These are phyloP conservation scores for Morone saxatilis DNA, from an alignment of 2,113 vertebrate genomes.

Conservation along the genomic window DNA sequence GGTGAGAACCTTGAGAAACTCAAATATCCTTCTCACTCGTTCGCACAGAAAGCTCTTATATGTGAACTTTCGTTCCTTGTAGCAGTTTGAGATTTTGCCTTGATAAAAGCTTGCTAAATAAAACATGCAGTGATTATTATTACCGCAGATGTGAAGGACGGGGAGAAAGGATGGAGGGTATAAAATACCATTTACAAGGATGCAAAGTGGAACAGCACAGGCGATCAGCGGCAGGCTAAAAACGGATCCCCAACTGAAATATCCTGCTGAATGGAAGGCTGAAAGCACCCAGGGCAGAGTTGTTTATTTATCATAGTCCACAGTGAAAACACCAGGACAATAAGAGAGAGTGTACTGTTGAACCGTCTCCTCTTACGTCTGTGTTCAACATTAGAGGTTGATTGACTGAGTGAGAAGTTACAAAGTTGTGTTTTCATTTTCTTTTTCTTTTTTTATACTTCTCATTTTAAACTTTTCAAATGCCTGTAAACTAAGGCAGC, in stretches of 20 bases:
- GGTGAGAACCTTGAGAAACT: not conserved
- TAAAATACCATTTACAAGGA: not conserved
- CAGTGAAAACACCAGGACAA: not conserved
- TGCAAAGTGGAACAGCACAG: not conserved
- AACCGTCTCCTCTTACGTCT: not conserved
- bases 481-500: not conserved
- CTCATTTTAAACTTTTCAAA: not conserved
- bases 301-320: not conserved
- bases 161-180: not conserved
- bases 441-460: not conserved
- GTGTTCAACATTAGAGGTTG: not conserved
- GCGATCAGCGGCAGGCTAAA: not conserved
- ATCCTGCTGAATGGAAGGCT: not conserved
- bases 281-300: not conserved
- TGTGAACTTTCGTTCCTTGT: not conserved
- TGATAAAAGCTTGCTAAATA: conserved; percentile 23
- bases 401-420: not conserved
- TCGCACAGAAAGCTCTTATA: not conserved
- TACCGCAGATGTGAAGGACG: not conserved
- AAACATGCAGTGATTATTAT: conserved; percentile 7
- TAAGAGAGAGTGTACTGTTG: not conserved
- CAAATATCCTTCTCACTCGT: not conserved
- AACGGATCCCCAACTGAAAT: not conserved
- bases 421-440: not conserved
- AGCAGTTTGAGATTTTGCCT: conserved; percentile 4